Evolutionary conservation across 2,888 invertebrate genomes (phyloP).

Genomic region (Nyleta sp.): DNA sequence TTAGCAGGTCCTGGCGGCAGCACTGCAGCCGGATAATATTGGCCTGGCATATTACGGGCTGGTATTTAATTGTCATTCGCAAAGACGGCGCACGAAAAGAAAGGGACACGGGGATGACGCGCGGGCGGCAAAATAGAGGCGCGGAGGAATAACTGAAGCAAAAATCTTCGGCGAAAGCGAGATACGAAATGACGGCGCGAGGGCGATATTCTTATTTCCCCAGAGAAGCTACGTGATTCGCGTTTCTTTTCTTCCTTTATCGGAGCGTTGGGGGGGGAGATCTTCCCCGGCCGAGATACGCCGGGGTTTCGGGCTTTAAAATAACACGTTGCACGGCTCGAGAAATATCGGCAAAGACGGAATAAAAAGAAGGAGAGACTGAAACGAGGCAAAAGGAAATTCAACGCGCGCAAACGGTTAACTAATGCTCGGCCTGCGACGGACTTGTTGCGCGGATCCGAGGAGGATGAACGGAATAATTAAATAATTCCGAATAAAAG

Average conservation of each 20-base stretch:
- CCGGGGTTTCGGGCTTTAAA: constrained; percentile 48
- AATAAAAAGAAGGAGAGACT: constrained; percentile 12
- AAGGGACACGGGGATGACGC: too few relatives aligned
- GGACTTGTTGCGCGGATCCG: constrained; percentile 61
- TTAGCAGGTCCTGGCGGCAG: constrained; percentile 50
- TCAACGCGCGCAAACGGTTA: constrained; percentile 55
- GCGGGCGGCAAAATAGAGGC: constrained; percentile 26
- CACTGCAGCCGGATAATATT: constrained; percentile 41
- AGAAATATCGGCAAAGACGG: constrained; percentile 48
- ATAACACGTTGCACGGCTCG: constrained; percentile 47
- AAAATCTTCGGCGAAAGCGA: constrained; percentile 28
- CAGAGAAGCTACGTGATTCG: constrained; percentile 60
- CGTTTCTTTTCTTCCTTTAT: constrained; percentile 52
- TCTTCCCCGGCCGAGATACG: constrained; percentile 41
- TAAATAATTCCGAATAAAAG: constrained; percentile 58
- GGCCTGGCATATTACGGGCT: constrained; percentile 20
- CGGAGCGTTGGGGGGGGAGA: too few relatives aligned
- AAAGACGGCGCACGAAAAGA: constrained; percentile 61
- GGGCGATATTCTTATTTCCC: constrained; percentile 64
- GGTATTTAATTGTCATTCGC: constrained; percentile 50
- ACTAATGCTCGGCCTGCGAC: constrained; percentile 56
- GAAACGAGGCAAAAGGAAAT: constrained; percentile 44
- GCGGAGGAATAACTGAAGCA: constrained; percentile 40
- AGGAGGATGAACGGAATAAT: constrained; percentile 46
- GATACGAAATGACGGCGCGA: constrained; percentile 42